phyloP scores from a whole-genome alignment of 2,888 invertebrate species.

The Agrotis puta region DNA sequence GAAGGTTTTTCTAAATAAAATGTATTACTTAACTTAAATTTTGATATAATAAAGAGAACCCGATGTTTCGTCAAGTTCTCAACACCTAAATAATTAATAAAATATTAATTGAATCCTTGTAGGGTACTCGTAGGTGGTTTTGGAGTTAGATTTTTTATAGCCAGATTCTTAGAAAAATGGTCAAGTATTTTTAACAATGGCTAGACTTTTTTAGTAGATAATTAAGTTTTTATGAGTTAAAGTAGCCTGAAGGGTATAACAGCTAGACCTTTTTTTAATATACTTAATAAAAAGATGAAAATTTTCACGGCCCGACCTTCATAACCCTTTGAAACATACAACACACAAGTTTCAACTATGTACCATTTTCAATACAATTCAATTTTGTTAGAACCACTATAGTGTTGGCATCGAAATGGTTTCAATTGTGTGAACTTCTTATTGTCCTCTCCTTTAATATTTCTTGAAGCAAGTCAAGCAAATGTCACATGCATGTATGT shows the following conservation, averaged over 20 bases:
- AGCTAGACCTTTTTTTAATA: constrained; percentile 22
- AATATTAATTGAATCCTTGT: background rate
- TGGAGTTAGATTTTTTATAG: background rate
- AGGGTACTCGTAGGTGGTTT: background rate
- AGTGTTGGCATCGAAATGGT: constrained; percentile 4
- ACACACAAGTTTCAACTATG: constrained; percentile 4
- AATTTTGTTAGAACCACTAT: constrained; percentile 16
- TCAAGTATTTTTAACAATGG: constrained; percentile 2
- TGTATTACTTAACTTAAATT: no score
- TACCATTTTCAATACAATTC: constrained; percentile 17
- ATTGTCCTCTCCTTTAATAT: constrained; percentile 14
- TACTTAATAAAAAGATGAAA: constrained; percentile 15
- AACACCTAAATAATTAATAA: background rate
- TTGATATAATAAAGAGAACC: background rate
- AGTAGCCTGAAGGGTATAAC: background rate
- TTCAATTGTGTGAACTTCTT: constrained; percentile 27
- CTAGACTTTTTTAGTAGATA: constrained; percentile 12
- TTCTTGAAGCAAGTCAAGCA: constrained; percentile 28
- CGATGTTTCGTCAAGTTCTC: background rate
- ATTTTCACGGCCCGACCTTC: constrained; percentile 6
- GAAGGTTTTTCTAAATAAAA: no score
- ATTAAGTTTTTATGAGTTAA: constrained; percentile 26
- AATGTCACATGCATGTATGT: constrained; percentile 14
- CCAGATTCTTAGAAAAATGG: background rate
- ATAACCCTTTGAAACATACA: background rate